Evolutionary conservation across 2,797 vertebrate species (phyloP).

Genomic region (Clarias fuscus): DNA sequence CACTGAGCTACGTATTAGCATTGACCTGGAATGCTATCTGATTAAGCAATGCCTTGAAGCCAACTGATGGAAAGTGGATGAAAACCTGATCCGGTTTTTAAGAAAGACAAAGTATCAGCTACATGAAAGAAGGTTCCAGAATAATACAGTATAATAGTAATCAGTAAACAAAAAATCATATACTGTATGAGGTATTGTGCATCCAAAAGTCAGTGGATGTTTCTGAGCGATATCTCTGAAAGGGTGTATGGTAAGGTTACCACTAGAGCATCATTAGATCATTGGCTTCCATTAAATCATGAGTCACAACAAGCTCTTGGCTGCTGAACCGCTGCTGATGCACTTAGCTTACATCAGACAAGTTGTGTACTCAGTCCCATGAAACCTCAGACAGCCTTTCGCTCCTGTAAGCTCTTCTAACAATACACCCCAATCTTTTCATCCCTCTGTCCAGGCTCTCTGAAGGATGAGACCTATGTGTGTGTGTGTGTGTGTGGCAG

Average conservation of each 20-base stretch:
- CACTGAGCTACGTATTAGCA: neutral
- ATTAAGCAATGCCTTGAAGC: neutral
- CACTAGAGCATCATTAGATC: constrained; percentile 14
- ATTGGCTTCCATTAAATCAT: neutral
- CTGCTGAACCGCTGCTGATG: neutral
- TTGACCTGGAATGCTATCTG: neutral
- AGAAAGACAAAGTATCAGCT: neutral
- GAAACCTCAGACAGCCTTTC: neutral
- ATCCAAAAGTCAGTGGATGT: neutral
- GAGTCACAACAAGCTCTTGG: constrained; percentile 3
- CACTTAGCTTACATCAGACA: neutral
- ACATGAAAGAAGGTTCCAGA: neutral
- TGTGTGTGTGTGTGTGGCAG: neutral
- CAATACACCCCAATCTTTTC: constrained; percentile 56
- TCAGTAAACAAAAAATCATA: neutral
- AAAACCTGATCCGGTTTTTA: neutral
- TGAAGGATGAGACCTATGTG: neutral
- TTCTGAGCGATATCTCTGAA: neutral
- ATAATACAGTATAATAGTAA: neutral
- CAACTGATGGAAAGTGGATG: neutral
- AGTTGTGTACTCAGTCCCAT: neutral
- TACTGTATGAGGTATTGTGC: neutral
- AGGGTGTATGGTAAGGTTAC: neutral
- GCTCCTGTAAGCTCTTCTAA: constrained; percentile 40
- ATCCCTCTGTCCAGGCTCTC: constrained; percentile 37